Evolutionary conservation across 2,888 invertebrate species (phyloP).

Genomic region (Macrosiphum euphorbiae): DNA sequence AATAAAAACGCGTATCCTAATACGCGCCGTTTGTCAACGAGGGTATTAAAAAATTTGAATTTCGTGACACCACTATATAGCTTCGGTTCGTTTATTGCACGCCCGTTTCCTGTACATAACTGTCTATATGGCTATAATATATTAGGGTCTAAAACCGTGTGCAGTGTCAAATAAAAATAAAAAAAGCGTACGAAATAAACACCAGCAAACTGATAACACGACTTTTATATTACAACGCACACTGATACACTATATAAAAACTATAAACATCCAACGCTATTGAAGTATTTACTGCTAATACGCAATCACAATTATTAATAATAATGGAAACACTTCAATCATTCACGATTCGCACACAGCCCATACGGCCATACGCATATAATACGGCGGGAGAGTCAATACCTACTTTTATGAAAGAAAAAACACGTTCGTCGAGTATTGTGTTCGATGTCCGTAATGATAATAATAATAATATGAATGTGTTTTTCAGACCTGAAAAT

Average conservation of each 20-base stretch:
- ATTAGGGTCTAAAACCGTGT: conserved; percentile 22
- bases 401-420: not conserved
- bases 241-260: not conserved
- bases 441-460: not conserved
- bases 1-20: not conserved
- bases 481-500: not conserved
- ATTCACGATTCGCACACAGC: not conserved
- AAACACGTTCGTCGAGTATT: not conserved
- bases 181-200: not conserved
- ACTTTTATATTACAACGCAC: not conserved
- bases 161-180: not conserved
- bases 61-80: conserved; percentile 9
- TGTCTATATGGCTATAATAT: conserved; percentile 35
- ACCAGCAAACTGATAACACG: not conserved
- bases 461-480: not conserved
- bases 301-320: not conserved
- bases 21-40: not conserved
- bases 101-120: conserved; percentile 5
- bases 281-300: not conserved
- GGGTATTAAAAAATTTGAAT: conserved; percentile 47
- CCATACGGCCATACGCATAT: not conserved
- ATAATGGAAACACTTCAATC: not conserved
- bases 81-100: not conserved
- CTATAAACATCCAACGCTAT: not conserved
- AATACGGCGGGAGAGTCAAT: not conserved